phyloP scores from a whole-genome alignment of 1,140 invertebrate genomes.

The Gryon sp. region DNA sequence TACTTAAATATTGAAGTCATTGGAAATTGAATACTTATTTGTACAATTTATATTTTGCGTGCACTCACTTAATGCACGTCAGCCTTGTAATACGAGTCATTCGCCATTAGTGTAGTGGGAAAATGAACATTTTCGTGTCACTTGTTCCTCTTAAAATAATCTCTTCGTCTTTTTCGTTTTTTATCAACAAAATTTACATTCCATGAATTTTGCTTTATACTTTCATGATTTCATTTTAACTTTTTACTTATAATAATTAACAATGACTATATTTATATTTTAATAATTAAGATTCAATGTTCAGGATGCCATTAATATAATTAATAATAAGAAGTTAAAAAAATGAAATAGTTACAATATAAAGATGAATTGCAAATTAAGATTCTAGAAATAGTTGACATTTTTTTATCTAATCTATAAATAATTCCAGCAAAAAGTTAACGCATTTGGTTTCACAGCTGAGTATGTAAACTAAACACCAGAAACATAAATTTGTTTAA shows the following conservation, averaged over 20 bases:
- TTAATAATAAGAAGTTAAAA: no score
- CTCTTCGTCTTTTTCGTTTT: not conserved
- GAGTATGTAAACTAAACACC: not conserved
- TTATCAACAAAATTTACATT: not conserved
- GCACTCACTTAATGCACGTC: conserved; percentile 16
- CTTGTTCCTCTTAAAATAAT: no score
- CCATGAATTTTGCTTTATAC: no score
- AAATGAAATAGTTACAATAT: no score
- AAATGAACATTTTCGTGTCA: conserved; percentile 20
- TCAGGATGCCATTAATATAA: no score
- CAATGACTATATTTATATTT: no score
- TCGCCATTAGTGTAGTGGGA: conserved; percentile 10
- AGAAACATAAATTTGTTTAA: not conserved
- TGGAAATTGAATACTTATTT: conserved; percentile 63
- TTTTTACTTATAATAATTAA: no score
- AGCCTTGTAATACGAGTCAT: conserved; percentile 34
- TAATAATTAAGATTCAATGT: no score
- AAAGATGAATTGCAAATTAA: not conserved
- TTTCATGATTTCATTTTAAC: no score
- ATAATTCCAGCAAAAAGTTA: no score
- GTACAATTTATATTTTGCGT: conserved; percentile 48
- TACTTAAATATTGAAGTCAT: conserved; percentile 52
- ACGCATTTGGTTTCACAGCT: no score
- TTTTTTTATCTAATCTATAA: no score
- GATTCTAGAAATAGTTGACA: not conserved